Conservation (phyloP, 2,797 vertebrate genomes). For the Liasis olivaceus region DNA sequence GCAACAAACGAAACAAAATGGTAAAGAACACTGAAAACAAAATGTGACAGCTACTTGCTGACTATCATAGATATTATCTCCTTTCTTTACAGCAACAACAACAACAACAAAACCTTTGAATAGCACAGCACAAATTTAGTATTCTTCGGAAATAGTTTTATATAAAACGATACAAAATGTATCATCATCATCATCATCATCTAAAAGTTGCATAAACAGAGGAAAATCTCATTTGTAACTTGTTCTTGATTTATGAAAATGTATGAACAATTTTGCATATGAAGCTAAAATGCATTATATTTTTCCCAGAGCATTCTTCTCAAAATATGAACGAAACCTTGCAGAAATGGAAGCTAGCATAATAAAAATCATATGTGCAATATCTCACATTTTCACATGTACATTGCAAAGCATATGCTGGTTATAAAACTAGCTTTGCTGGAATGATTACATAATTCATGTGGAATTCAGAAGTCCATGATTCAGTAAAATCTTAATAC, state of each 20-base stretch:
- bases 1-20: conserved; percentile 82
- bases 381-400: conserved; percentile 22
- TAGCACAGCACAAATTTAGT: conserved; percentile 61
- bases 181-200: conserved; percentile 60
- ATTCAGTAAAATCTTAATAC: conserved; percentile 5
- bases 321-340: conserved; percentile 31
- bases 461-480: conserved; percentile 32
- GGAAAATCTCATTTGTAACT: conserved; percentile 61
- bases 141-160: conserved; percentile 57
- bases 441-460: conserved; percentile 3
- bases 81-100: conserved; percentile 50
- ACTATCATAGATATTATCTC: conserved; percentile 76
- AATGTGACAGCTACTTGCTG: conserved; percentile 84
- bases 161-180: conserved; percentile 66
- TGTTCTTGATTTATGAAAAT: conserved; percentile 63
- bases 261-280: conserved; percentile 17
- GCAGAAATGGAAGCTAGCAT: conserved; percentile 18
- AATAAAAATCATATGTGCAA: conserved; percentile 14
- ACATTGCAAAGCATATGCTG: conserved; percentile 1
- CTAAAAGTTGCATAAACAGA: conserved; percentile 60
- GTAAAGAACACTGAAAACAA: conserved; percentile 80
- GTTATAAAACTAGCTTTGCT: conserved; percentile 29
- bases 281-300: conserved; percentile 43
- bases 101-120: conserved; percentile 63
- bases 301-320: conserved; percentile 46